These are phyloP conservation scores for Agrotis clavis DNA, from an alignment of 2,888 invertebrate species.

Conservation along the genomic window DNA sequence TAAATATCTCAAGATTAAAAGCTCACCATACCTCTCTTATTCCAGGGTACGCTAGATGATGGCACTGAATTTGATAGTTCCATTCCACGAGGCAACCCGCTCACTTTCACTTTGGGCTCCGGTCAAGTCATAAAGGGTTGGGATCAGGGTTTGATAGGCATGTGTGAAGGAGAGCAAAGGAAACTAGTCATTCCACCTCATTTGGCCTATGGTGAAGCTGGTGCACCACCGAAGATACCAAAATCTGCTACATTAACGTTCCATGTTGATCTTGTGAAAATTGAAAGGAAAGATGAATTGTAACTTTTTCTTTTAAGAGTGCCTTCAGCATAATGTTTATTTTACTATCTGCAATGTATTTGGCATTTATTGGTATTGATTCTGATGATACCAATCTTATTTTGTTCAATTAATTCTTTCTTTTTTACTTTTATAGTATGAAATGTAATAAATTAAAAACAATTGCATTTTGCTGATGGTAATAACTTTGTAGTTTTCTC, in stretches of 20 bases:
- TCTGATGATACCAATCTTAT: conserved; percentile 5
- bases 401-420: background rate
- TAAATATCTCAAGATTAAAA: background rate
- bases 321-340: conserved; percentile 38
- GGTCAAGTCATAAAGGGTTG: conserved; percentile 97
- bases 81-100: conserved; percentile 93
- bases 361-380: conserved; percentile 16
- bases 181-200: conserved; percentile 96
- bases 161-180: conserved; percentile 97
- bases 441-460: background rate
- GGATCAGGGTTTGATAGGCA: conserved; percentile 97
- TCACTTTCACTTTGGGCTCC: conserved; percentile 95
- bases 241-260: conserved; percentile 95
- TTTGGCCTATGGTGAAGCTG: conserved; percentile 95
- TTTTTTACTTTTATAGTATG: conserved; percentile 31
- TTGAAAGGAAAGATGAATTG: conserved; percentile 92
- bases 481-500: conserved; percentile 5
- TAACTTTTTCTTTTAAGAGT: conserved; percentile 68
- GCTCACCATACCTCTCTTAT: background rate
- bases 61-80: conserved; percentile 97
- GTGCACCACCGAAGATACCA: conserved; percentile 96
- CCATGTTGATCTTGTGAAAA: conserved; percentile 95
- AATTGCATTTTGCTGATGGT: conserved; percentile 45
- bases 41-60: conserved; percentile 95
- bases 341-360: conserved; percentile 6